Evolutionary conservation across 1,140 invertebrate species (phyloP), one percentile per base, ranked within the genome.

Genomic region (Atta colombica): DNA sequence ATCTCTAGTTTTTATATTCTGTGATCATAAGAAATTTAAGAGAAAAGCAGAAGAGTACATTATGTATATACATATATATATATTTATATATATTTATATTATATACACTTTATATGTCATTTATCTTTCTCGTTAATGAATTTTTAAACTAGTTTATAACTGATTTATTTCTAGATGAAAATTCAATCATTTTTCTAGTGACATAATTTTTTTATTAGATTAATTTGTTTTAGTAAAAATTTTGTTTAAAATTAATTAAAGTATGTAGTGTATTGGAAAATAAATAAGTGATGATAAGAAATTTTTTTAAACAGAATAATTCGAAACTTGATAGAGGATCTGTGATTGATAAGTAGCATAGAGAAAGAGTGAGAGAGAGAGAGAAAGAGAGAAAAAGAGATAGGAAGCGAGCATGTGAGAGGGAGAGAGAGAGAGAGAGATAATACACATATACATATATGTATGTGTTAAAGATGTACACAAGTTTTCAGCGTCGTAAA

Each of bases 1-100:
- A 90, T 90, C 55, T 89, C 10, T 91, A 92, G 84, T 63, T 90
- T 91, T 89, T 91, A 77, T 90, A 92, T 69, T 81, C 85, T 90
- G 80, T 86, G 84, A 72, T 69, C 39, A 66, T 78, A 68, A 87
- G 14, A 87, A 66, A 63, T 45, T 80, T 69, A 55, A 72, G 65
- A 55, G 65, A 89, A 53, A 55, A 55, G 28, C n/a, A 58, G n/a
- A 49, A 69, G 6, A 69, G 6, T 69, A 69, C 45, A 45, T 68
- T 66, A 49, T 21, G 51, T 21, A 35, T 60, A 16, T 39, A 25
- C 53, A 31, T 16, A 51, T 28, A 81, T 28, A 81, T 45, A 45
- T 45, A 10, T 45, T 58, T 66, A 35, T 55, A 81, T 45, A 16
- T n/a, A 16, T 25, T 21, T 21, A 21, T 21, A 21, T 58, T 66